Conservation (phyloP, 2,113 vertebrate species). For the Psilopsiagon aymara region DNA sequence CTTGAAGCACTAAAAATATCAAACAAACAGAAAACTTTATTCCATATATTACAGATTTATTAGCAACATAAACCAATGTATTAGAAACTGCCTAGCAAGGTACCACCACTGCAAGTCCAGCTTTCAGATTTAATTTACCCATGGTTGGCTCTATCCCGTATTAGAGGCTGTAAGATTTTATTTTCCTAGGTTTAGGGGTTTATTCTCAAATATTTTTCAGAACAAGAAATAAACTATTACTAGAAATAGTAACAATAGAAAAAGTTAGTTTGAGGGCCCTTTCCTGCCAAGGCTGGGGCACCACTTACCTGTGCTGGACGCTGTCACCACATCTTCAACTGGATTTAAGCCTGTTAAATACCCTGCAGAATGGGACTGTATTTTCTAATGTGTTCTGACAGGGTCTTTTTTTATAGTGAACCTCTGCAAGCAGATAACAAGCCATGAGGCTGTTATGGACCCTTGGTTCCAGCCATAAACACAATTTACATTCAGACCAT, state of each 20-base stretch:
- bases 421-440: constrained; percentile 31
- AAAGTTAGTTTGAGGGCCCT: neutral
- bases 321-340: neutral
- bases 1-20: neutral
- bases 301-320: neutral
- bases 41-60: constrained; percentile 15
- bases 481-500: constrained; percentile 49
- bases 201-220: neutral
- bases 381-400: constrained; percentile 26
- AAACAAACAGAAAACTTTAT: neutral
- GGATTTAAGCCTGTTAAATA: neutral
- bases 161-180: neutral
- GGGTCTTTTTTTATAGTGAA: neutral
- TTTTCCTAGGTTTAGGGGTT: neutral
- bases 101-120: neutral
- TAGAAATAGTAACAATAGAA: neutral
- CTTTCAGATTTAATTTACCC: constrained; percentile 17
- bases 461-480: constrained; percentile 40
- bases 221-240: neutral
- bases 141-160: neutral
- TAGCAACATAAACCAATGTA: neutral
- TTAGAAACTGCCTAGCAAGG: neutral
- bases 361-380: neutral
- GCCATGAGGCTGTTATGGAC: neutral
- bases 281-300: neutral